Percentiles rank a stretch among this genome's conserved stretches.
These are phyloP conservation scores for Eudorcas thomsonii DNA, from an alignment of 2,113 vertebrate species.

Conservation along the genomic window DNA sequence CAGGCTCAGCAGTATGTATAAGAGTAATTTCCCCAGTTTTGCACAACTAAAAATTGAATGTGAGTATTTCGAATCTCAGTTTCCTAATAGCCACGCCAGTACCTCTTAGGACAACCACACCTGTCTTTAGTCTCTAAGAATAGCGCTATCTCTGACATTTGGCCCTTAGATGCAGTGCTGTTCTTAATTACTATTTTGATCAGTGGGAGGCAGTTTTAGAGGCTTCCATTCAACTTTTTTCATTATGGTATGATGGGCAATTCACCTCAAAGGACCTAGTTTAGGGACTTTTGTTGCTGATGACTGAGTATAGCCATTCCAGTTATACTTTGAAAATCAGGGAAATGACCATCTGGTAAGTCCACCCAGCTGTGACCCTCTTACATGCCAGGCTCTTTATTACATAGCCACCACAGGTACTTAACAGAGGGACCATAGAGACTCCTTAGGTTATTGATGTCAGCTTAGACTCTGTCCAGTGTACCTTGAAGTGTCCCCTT, in stretches of 20 bases:
- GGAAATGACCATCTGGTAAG: not conserved
- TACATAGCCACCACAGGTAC: not conserved
- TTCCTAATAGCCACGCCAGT: not conserved
- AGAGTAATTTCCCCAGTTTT: not conserved
- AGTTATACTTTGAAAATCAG: not conserved
- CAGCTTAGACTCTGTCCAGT: not conserved
- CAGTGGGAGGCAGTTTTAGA: not conserved
- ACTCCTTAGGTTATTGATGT: not conserved
- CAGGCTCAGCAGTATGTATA: not conserved
- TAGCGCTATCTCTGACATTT: not conserved
- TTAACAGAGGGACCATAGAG: not conserved
- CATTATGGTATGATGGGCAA: not conserved
- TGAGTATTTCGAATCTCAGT: not conserved
- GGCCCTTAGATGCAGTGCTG: not conserved
- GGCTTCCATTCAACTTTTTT: not conserved
- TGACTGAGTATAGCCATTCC: not conserved
- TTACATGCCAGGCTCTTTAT: not conserved
- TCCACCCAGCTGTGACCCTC: not conserved
- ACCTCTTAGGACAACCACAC: not conserved
- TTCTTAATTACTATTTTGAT: not conserved
- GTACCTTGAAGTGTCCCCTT: not conserved
- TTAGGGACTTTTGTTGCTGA: not conserved
- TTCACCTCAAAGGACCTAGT: not conserved
- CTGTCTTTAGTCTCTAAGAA: not conserved
- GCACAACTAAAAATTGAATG: not conserved